Evolutionary conservation across 2,113 vertebrate genomes (phyloP), one percentile per base, ranked within the genome.

Genomic region (Emydura subglobosa): DNA sequence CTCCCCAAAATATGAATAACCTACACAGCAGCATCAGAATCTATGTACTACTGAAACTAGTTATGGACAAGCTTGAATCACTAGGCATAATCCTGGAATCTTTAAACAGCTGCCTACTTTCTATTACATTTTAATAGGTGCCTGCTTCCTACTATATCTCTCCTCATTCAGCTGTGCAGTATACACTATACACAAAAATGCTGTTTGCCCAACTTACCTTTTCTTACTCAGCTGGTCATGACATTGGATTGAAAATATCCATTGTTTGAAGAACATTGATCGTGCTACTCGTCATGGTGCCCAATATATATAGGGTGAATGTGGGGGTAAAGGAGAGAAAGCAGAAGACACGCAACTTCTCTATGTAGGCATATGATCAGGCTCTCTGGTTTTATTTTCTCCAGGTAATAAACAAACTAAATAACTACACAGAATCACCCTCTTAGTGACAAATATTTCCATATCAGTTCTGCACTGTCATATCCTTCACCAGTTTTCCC

Each of bases 371-470:
- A 68, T 54, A 90, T 89, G n/a, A 54, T 1, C 2, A 82, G 24
- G 80, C 0, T 1, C 76, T 7, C 22, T 72, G 47, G 25, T 54
- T 78, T 47, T 47, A 27, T 78, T 47, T 47, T 78, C 24, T 78
- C 4, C 8, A 25, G 3, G 81, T 54, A 49, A 95, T 68, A 27
- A 94, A 83, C 59, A 90, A 93, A 95, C 53, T 80, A 6, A 27
- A 80, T 49, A 76, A 86, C 74, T 44, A 49, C 12, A 80, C 0
- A 85, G 55, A 76, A 9, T 90, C 92, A 29, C 39, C 3, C 91
- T 93, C 81, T 89, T 74, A 82, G 5, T 85, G 83, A 84, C 87
- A 4, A 89, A 7, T 53, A 89, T 92, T 95, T 97, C 79, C 57
- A 88, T 65, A 88, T 92, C 74, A 54, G 39, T 81, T 95, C 74